Conservation (phyloP, 2,113 vertebrate species). For the Melanostigma gelatinosum region DNA sequence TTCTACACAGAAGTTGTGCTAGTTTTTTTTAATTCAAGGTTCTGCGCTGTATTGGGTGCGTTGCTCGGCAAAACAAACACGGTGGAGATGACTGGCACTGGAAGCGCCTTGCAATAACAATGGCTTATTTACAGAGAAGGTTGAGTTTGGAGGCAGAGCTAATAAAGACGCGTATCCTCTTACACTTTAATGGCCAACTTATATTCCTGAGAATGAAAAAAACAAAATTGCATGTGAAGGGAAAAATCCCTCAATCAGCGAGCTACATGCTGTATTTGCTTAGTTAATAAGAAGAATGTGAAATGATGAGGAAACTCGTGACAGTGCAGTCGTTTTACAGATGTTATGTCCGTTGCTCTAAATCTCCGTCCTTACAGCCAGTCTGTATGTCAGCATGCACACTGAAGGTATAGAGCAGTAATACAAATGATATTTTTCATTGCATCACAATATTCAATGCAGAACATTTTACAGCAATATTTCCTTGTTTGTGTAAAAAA, state of each 20-base stretch:
- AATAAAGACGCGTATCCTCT: conserved; percentile 72
- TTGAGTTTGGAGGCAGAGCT: conserved; percentile 53
- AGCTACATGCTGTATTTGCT: conserved; percentile 54
- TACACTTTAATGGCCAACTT: conserved; percentile 77
- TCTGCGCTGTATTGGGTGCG: conserved; percentile 76
- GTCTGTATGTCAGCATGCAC: conserved; percentile 1
- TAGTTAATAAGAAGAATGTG: conserved; percentile 50
- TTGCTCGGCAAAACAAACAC: conserved; percentile 87
- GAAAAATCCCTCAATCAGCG: conserved; percentile 40
- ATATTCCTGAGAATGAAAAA: conserved; percentile 52
- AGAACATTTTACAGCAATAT: not conserved
- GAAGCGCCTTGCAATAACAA: conserved; percentile 83
- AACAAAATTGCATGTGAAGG: conserved; percentile 14
- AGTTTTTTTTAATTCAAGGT: conserved; percentile 28
- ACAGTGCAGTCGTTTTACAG: conserved; percentile 33
- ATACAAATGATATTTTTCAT: not conserved
- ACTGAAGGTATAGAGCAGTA: not conserved
- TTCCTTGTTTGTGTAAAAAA: not conserved
- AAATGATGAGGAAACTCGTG: conserved; percentile 56
- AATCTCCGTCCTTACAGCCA: not conserved
- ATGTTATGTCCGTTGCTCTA: conserved; percentile 30
- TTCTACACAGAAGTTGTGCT: conserved; percentile 84
- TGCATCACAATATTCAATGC: not conserved
- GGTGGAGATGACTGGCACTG: conserved; percentile 79
- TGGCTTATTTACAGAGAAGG: conserved; percentile 82